These are phyloP conservation scores for Leptarthrus brevirostris DNA, from an alignment of 2,888 invertebrate genomes.

Conservation along the genomic window DNA sequence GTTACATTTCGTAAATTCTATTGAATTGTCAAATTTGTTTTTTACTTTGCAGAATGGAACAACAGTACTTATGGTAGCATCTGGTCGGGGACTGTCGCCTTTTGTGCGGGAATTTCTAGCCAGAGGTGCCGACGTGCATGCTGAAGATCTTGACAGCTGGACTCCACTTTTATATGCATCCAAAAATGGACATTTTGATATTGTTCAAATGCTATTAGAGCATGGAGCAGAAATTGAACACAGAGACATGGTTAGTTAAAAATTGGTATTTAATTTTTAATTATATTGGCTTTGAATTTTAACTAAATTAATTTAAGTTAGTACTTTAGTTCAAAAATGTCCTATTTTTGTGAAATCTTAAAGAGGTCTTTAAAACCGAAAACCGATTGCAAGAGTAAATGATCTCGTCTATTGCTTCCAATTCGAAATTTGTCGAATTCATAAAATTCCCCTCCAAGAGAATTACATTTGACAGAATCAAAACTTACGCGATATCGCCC, in stretches of 20 bases:
- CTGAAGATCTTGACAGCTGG: slow-evolving; percentile 94
- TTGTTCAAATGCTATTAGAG: slow-evolving; percentile 84
- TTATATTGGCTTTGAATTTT: no score
- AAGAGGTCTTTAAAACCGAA: no score
- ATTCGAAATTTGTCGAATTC: no score
- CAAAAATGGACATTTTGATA: slow-evolving; percentile 85
- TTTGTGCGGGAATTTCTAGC: slow-evolving; percentile 87
- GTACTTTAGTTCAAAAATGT: no score
- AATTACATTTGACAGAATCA: no score
- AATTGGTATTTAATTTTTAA: not conserved
- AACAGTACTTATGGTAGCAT: slow-evolving; percentile 92
- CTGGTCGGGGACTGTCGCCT: slow-evolving; percentile 83
- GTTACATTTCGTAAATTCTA: slow-evolving; percentile 10
- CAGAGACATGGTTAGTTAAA: slow-evolving; percentile 79
- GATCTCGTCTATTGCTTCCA: no score
- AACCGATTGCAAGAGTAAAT: no score
- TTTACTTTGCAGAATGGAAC: slow-evolving; percentile 80
- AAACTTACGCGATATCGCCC: no score
- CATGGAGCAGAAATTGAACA: slow-evolving; percentile 88
- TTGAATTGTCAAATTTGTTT: slow-evolving; percentile 53
- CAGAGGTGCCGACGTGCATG: slow-evolving; percentile 92
- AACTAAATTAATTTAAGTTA: no score
- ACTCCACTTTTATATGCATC: slow-evolving; percentile 90
- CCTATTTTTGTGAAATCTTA: no score
- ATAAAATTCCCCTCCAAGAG: no score